Conservation (phyloP, 2,113 vertebrate genomes). For the Fukomys damarensis region DNA sequence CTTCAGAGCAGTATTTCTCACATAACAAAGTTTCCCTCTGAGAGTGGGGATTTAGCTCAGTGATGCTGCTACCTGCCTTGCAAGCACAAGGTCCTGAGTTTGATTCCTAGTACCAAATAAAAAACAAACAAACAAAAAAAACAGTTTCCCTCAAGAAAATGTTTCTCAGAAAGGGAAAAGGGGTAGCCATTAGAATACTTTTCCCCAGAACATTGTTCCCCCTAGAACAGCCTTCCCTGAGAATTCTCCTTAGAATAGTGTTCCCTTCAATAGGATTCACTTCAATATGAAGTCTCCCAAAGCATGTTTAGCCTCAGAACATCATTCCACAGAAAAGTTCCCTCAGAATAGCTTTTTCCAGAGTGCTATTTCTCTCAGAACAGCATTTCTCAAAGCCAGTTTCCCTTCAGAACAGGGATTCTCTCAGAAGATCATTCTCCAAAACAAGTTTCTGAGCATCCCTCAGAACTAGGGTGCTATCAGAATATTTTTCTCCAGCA, state of each 20-base stretch:
- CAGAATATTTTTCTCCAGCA: neutral
- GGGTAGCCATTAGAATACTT: neutral
- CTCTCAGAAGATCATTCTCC: neutral
- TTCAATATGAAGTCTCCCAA: neutral
- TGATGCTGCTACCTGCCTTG: no score
- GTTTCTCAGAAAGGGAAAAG: neutral
- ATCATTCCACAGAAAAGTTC: neutral
- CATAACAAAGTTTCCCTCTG: neutral
- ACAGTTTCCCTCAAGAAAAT: neutral
- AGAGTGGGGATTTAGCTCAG: no score
- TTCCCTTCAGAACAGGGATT: neutral
- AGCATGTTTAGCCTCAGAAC: neutral
- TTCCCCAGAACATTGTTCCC: neutral
- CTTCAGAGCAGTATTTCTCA: neutral
- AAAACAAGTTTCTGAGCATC: no score
- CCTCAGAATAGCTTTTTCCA: neutral
- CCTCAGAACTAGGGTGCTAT: neutral
- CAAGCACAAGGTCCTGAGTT: no score
- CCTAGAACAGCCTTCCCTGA: neutral
- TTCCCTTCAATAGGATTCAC: neutral
- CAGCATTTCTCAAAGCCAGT: neutral
- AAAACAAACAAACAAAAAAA: no score
- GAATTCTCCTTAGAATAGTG: neutral
- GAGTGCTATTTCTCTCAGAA: neutral
- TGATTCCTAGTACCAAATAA: no score